phyloP scores from a whole-genome alignment of 2,113 vertebrate species.

The Embiotoca jacksoni region DNA sequence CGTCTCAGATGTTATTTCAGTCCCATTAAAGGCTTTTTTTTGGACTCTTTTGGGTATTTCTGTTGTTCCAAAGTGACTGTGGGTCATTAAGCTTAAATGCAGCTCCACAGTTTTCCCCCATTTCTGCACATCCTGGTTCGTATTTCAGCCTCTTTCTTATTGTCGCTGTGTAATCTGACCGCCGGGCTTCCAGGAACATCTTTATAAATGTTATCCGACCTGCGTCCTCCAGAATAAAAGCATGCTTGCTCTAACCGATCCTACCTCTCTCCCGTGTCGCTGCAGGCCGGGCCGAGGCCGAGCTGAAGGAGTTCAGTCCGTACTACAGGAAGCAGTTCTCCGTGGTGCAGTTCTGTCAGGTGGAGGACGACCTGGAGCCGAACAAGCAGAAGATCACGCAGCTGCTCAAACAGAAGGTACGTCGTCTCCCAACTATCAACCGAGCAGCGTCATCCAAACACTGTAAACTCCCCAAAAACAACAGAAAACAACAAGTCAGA shows the following conservation, averaged over 20 bases:
- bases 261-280: neutral
- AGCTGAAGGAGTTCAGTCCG: constrained; percentile 87
- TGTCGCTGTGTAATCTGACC: constrained; percentile 28
- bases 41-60: too few species aligned
- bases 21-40: too few species aligned
- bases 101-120: too few species aligned
- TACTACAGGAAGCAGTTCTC: constrained; percentile 89
- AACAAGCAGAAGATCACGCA: constrained; percentile 81
- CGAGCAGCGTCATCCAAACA: too few species aligned
- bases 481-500: too few species aligned
- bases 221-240: too few species aligned
- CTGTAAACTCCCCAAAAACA: too few species aligned
- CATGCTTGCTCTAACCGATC: too few species aligned
- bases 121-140: constrained; percentile 13
- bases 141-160: constrained; percentile 7
- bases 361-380: constrained; percentile 89
- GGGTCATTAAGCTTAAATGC: too few species aligned
- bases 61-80: too few species aligned
- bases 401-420: constrained; percentile 89
- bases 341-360: constrained; percentile 86
- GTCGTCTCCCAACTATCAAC: neutral
- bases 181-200: neutral
- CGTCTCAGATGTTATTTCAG: too few species aligned
- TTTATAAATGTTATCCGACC: neutral
- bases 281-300: constrained; percentile 87